These are phyloP conservation scores for Petromus typicus DNA, from an alignment of 2,113 vertebrate species.

Conservation along the genomic window DNA sequence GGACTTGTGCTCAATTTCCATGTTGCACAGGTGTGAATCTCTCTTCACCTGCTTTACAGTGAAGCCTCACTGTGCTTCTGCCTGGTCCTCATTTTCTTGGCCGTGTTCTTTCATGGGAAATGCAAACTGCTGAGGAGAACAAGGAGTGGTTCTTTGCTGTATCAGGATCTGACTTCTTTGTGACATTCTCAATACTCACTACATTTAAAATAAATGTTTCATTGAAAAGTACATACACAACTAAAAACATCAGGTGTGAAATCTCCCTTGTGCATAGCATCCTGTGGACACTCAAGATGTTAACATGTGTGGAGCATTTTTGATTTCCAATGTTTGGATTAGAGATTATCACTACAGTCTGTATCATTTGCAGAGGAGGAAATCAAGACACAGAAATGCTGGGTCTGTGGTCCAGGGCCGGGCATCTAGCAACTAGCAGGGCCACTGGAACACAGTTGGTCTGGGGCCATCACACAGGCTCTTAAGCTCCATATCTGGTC, in stretches of 20 bases:
- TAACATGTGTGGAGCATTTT: not conserved
- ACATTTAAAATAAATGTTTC: not conserved
- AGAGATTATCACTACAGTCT: not conserved
- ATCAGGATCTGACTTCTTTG: not conserved
- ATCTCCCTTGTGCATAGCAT: not conserved
- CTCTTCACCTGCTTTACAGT: not conserved
- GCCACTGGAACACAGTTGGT: not conserved
- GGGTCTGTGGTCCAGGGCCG: not conserved
- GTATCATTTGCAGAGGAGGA: not conserved
- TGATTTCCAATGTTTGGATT: not conserved
- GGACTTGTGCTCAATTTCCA: not conserved
- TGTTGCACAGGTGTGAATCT: not conserved
- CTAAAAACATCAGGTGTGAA: not conserved
- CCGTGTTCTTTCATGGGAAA: not conserved
- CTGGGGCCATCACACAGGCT: not conserved
- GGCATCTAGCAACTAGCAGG: not conserved
- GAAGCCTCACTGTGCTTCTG: not conserved
- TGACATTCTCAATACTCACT: not conserved
- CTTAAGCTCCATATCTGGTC: not conserved
- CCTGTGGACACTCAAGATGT: too few relatives aligned
- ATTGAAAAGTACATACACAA: not conserved
- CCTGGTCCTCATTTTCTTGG: accelerated
- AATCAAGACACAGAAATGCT: not conserved
- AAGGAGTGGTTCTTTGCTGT: not conserved
- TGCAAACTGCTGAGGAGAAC: not conserved